Evolutionary conservation across 2,888 invertebrate species (phyloP).

Genomic region (Anticlea derivata): DNA sequence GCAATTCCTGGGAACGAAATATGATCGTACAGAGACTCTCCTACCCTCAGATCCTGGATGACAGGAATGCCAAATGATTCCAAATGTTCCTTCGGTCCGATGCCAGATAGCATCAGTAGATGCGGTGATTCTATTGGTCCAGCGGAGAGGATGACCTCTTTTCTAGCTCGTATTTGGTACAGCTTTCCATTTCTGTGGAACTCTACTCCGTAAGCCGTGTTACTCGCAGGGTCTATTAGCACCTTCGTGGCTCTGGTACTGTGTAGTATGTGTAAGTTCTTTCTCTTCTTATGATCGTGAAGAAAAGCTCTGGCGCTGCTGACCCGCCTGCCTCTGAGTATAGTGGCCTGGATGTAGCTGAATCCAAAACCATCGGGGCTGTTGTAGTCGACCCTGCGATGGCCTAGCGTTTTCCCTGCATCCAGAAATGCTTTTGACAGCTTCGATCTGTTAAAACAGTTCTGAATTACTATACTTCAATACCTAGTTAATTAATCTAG

Average conservation of each 20-base stretch:
- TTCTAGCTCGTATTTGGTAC: constrained; percentile 66
- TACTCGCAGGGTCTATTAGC: constrained; percentile 81
- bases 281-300: constrained; percentile 75
- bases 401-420: constrained; percentile 85
- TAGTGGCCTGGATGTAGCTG: constrained; percentile 74
- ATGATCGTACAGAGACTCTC: constrained; percentile 87
- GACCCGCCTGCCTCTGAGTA: constrained; percentile 74
- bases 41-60: constrained; percentile 86
- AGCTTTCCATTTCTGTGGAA: constrained; percentile 71
- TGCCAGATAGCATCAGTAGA: constrained; percentile 86
- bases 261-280: constrained; percentile 83
- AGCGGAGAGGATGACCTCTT: constrained; percentile 86
- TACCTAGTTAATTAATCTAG: no score
- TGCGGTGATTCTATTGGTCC: constrained; percentile 93
- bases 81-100: constrained; percentile 86
- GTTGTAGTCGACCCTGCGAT: constrained; percentile 88
- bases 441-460: constrained; percentile 62
- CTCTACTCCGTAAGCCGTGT: constrained; percentile 67
- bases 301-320: constrained; percentile 85
- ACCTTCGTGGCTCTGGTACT: constrained; percentile 83
- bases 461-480: no score
- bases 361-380: constrained; percentile 86
- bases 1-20: constrained; percentile 83
- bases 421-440: constrained; percentile 87
- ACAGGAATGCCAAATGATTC: constrained; percentile 83